Conservation (phyloP, 1,140 invertebrate genomes). For the Dendroctonus valens region DNA sequence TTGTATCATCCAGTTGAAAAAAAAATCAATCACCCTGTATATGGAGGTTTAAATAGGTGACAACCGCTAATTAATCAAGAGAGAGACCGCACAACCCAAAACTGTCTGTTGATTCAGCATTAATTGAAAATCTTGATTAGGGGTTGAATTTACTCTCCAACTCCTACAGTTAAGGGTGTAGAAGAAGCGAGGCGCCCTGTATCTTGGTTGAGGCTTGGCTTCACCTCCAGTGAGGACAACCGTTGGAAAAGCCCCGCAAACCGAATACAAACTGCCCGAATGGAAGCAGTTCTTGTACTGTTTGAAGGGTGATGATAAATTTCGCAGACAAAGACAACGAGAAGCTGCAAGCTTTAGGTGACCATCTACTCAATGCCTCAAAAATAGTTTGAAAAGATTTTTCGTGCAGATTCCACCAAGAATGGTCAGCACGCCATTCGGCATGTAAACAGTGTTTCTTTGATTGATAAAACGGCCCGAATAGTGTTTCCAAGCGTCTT, state of each 20-base stretch:
- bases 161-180: too few relatives aligned
- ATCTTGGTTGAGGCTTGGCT: too few relatives aligned
- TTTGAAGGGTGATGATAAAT: constrained; percentile 74
- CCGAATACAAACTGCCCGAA: constrained; percentile 67
- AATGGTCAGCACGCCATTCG: constrained; percentile 55
- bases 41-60: too few relatives aligned
- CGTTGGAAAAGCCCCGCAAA: constrained; percentile 77
- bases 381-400: constrained; percentile 8
- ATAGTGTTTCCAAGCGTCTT: constrained; percentile 85
- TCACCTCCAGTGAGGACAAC: constrained; percentile 57
- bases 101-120: too few relatives aligned
- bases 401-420: constrained; percentile 15
- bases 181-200: too few relatives aligned
- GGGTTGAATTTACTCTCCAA: too few relatives aligned
- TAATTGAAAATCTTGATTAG: too few relatives aligned
- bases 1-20: too few relatives aligned
- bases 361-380: not conserved
- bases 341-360: constrained; percentile 59
- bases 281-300: constrained; percentile 79
- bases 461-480: constrained; percentile 81
- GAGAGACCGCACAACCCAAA: too few relatives aligned
- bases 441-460: constrained; percentile 83
- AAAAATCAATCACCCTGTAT: too few relatives aligned
- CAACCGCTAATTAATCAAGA: too few relatives aligned
- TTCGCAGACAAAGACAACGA: constrained; percentile 69